Percentiles rank a stretch among this genome's conserved stretches.
phyloP scores from a whole-genome alignment of 2,113 vertebrate genomes.

The Theristicus caerulescens region DNA sequence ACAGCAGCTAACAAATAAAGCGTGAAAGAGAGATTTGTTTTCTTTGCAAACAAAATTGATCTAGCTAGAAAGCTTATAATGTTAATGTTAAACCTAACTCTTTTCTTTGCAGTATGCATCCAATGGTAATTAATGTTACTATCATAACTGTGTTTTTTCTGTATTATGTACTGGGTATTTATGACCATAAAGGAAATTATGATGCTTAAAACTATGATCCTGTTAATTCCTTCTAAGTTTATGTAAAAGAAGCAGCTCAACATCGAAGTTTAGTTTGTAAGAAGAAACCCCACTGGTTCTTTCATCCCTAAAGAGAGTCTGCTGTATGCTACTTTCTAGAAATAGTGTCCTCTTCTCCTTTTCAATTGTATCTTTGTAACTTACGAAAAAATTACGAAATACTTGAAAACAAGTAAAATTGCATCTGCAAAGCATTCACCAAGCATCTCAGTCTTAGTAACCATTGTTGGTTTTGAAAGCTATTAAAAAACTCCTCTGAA shows the following conservation, averaged over 20 bases:
- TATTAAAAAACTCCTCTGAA: neutral
- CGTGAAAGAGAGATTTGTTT: slow-evolving; percentile 12
- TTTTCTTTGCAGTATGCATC: neutral
- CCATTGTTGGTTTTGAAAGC: neutral
- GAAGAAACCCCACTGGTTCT: neutral
- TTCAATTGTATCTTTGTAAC: neutral
- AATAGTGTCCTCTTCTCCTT: neutral
- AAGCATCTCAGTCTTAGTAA: neutral
- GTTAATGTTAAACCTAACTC: neutral
- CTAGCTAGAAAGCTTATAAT: neutral
- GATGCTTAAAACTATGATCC: neutral
- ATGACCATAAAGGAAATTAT: neutral
- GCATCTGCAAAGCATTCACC: neutral
- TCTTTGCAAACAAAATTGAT: neutral
- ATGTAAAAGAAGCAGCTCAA: neutral
- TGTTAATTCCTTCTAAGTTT: neutral
- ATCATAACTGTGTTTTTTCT: neutral
- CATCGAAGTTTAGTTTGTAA: neutral
- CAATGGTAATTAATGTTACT: neutral
- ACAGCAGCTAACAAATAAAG: slow-evolving; percentile 24
- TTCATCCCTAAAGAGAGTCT: neutral
- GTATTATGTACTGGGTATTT: neutral
- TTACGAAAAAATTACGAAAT: fast-evolving
- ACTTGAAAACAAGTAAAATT: neutral
- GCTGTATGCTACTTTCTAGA: neutral